Base-by-base conservation (phyloP, 2,113 vertebrate genomes). In the Gallinago undulata region DNA sequence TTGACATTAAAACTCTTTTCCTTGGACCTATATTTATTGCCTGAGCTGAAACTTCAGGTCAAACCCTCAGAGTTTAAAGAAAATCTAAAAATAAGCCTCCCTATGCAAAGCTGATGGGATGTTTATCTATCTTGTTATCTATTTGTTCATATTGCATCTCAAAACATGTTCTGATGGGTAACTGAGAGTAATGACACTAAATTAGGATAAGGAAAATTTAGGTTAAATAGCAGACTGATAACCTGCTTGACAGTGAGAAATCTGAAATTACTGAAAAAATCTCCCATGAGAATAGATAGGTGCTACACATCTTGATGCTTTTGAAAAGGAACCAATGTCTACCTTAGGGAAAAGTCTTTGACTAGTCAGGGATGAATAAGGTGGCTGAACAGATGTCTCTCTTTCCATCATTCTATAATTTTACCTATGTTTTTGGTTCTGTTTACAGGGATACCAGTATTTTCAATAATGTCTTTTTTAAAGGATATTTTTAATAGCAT, bases 91-190 rank as follows among this genome's bases (percentile, higher is more conserved):
- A 93, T 85, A 90, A 80, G 7, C 10, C 13, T 88, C 15, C 19
- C 4, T 67, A 3, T 43, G n/a, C 15, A 73, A 81, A 72, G 33
- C 4, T 80, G 67, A 77, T 68, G 31, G 62, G 41, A 55, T 73
- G 11, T 6, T 91, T 94, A 73, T 68, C 64, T 91, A 39, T 12
- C 13, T 53, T 66, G 16, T 75, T 84, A 91, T n/a, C 39, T 84
- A 62, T 90, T 82, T 88, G 63, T 79, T 92, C 83, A 47, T 74
- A 55, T 84, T 93, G 47, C 50, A 86, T 80, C 76, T 94, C 88
- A 90, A 83, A 95, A 94, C 33, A 70, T 88, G 59, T 92, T 93
- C 70, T 77, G 72, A 88, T 86, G 55, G 22, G 47, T 90, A 86
- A 88, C 79, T 83, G 75, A 90, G 68, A 83, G 19, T 83, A 90